phyloP scores from a whole-genome alignment of 2,888 invertebrate genomes.

The Acleris holmiana region DNA sequence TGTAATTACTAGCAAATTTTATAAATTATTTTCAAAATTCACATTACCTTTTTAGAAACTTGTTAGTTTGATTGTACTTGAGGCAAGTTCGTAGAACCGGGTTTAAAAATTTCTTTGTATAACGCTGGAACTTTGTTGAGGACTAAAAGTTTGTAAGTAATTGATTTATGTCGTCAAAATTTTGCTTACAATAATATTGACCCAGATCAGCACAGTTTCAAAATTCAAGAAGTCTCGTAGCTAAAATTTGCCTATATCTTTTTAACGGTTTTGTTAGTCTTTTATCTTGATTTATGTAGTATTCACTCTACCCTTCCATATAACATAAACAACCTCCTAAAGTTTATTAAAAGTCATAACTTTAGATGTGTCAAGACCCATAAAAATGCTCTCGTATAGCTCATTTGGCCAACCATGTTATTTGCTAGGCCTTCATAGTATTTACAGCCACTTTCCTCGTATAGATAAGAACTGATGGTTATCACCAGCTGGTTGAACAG shows the following conservation, averaged over 20 bases:
- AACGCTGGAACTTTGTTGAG: constrained; percentile 4
- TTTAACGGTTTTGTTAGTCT: neutral
- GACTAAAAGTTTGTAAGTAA: constrained; percentile 4
- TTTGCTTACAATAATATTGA: constrained; percentile 2
- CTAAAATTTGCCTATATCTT: neutral
- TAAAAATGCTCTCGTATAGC: constrained; percentile 13
- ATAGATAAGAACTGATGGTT: constrained; percentile 44
- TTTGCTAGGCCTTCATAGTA: constrained; percentile 24
- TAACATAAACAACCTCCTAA: too few relatives aligned
- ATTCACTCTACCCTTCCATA: neutral
- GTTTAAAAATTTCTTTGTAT: constrained; percentile 1
- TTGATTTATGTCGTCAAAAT: constrained; percentile 2
- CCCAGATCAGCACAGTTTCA: neutral
- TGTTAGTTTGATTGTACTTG: too few relatives aligned
- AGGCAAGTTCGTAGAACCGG: neutral
- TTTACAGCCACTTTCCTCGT: constrained; percentile 26
- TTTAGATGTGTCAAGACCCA: constrained; percentile 21
- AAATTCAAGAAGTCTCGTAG: constrained; percentile 2
- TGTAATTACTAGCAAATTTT: too few relatives aligned
- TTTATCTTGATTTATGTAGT: neutral
- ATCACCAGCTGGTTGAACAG: constrained; percentile 37
- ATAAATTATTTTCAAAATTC: too few relatives aligned
- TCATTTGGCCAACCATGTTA: constrained; percentile 12
- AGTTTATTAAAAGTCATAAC: constrained; percentile 14
- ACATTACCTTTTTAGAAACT: neutral